Conservation (phyloP, 2,888 invertebrate genomes). For the Trypoxylon attenuatum region DNA sequence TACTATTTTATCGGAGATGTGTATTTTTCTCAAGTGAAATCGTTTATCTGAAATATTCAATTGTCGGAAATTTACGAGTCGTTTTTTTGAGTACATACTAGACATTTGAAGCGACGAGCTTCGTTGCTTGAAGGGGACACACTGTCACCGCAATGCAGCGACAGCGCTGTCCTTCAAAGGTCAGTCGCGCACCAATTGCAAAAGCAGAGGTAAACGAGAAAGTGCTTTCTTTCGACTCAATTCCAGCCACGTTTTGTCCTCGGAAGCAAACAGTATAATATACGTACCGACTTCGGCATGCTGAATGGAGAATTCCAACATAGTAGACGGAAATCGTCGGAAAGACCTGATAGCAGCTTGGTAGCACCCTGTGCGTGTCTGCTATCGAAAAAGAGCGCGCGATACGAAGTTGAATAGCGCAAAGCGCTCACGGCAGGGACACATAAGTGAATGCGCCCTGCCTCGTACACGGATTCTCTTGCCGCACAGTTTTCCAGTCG, state of each 20-base stretch:
- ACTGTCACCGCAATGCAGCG: too few species aligned
- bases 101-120: too few species aligned
- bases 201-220: slow-evolving; percentile 39
- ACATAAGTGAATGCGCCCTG: slow-evolving; percentile 22
- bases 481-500: too few species aligned
- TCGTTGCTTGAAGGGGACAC: too few species aligned
- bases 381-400: slow-evolving; percentile 18
- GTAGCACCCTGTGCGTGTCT: neutral
- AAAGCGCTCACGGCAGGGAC: slow-evolving; percentile 13
- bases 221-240: slow-evolving; percentile 44
- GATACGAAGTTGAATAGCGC: slow-evolving; percentile 7
- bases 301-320: slow-evolving; percentile 61
- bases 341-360: slow-evolving; percentile 17
- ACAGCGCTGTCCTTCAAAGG: slow-evolving; percentile 18
- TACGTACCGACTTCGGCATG: slow-evolving; percentile 63
- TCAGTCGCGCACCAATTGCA: slow-evolving; percentile 30
- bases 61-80: too few species aligned
- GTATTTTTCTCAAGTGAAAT: too few species aligned
- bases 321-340: slow-evolving; percentile 36
- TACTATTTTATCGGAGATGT: too few species aligned
- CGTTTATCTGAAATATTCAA: too few species aligned
- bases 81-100: too few species aligned
- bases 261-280: slow-evolving; percentile 7
- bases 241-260: slow-evolving; percentile 29
- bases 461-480: too few species aligned